These are phyloP conservation scores for Drosophila koepferae DNA, from an alignment of 2,888 invertebrate species.

Conservation along the genomic window DNA sequence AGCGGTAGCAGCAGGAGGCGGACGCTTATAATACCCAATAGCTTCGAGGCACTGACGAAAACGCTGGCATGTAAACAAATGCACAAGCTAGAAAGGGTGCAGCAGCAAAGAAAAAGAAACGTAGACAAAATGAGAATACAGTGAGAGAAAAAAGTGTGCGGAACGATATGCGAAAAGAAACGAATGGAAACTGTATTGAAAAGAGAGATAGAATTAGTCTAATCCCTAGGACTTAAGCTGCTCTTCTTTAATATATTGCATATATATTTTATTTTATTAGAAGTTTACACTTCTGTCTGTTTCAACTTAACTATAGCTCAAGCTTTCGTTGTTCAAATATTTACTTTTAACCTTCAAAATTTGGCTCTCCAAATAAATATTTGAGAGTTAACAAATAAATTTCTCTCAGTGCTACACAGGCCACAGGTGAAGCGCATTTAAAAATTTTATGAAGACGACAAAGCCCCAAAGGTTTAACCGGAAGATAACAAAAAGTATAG, in stretches of 20 bases:
- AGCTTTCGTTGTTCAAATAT: neutral
- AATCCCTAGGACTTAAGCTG: too few species aligned
- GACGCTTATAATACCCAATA: conserved; percentile 53
- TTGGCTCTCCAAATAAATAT: neutral
- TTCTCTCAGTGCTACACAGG: conserved; percentile 15
- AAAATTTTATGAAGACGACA: conserved; percentile 71
- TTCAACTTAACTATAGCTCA: neutral
- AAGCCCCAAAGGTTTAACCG: conserved; percentile 6
- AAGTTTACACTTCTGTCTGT: too few species aligned
- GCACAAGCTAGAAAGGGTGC: conserved; percentile 26
- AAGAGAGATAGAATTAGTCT: too few species aligned
- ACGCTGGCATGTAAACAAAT: conserved; percentile 65
- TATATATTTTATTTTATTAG: too few species aligned
- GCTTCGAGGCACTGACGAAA: conserved; percentile 48
- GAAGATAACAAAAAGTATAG: conserved; percentile 3
- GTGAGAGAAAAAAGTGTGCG: neutral
- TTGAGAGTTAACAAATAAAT: accelerated
- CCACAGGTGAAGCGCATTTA: conserved; percentile 68
- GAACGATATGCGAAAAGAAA: neutral
- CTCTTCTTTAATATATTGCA: too few species aligned
- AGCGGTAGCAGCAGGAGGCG: neutral
- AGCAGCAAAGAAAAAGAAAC: neutral
- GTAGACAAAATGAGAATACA: conserved; percentile 13
- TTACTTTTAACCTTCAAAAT: neutral
- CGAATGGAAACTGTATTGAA: too few species aligned